Conservation (phyloP, 2,113 vertebrate species). For the Ornithorhynchus anatinus region DNA sequence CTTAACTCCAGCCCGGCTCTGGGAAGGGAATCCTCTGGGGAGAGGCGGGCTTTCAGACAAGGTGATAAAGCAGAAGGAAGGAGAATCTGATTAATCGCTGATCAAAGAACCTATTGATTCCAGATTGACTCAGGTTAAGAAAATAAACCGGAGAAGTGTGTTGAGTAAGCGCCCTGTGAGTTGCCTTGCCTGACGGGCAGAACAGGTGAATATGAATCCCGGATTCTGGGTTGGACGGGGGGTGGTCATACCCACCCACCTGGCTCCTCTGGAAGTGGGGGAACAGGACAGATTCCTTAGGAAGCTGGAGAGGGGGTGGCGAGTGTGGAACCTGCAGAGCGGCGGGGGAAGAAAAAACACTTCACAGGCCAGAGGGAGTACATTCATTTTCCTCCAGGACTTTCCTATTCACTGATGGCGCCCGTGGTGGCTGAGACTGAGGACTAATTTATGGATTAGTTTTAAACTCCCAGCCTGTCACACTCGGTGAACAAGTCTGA, state of each 20-base stretch:
- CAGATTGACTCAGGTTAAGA: slow-evolving; percentile 57
- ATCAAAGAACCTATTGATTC: slow-evolving; percentile 35
- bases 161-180: slow-evolving; percentile 35
- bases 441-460: slow-evolving; percentile 62
- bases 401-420: slow-evolving; percentile 62
- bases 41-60: slow-evolving; percentile 9
- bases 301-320: too few species aligned
- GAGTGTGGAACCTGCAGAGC: too few species aligned
- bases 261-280: too few species aligned
- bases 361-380: slow-evolving; percentile 18
- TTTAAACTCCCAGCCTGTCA: slow-evolving; percentile 64
- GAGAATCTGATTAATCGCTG: slow-evolving; percentile 39
- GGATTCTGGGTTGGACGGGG: neutral
- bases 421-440: slow-evolving; percentile 58
- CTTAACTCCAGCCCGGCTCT: neutral
- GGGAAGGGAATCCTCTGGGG: neutral
- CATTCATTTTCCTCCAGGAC: slow-evolving; percentile 50
- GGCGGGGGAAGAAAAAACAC: slow-evolving; percentile 24
- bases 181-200: neutral
- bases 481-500: slow-evolving; percentile 54
- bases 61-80: slow-evolving; percentile 28
- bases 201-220: neutral
- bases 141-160: slow-evolving; percentile 44
- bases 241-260: too few species aligned
- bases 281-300: too few species aligned